Percentiles rank a stretch among this genome's conserved stretches.
phyloP scores from a whole-genome alignment of 1,140 invertebrate species.

The Drosophila micromelanica region DNA sequence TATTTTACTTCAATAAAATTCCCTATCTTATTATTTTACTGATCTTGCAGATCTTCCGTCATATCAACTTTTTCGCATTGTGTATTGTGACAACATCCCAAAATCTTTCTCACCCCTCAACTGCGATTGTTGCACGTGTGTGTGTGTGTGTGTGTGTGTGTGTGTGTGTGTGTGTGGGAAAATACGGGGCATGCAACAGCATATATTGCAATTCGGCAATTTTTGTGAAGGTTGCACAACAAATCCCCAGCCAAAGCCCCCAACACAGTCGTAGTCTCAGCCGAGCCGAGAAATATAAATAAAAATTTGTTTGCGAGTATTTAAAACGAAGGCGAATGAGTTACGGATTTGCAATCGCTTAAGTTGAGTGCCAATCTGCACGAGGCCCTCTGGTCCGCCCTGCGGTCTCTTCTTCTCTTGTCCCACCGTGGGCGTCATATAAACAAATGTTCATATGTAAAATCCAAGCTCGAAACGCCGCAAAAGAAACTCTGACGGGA shows the following conservation, averaged over 20 bases:
- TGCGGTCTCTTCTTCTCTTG: background rate
- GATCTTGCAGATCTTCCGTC: background rate
- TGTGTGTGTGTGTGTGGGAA: constrained; percentile 47
- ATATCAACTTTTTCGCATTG: background rate
- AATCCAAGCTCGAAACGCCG: constrained; percentile 60
- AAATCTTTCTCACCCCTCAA: constrained; percentile 9
- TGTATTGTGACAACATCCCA: constrained; percentile 14
- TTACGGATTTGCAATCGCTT: constrained; percentile 83
- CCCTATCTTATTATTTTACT: background rate
- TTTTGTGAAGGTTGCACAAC: constrained; percentile 65
- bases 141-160: constrained; percentile 31
- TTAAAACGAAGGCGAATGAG: constrained; percentile 70
- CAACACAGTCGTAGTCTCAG: background rate
- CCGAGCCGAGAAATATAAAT: constrained; percentile 37
- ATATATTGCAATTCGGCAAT: constrained; percentile 43
- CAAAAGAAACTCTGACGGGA: constrained; percentile 47
- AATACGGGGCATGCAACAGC: constrained; percentile 35
- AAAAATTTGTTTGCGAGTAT: constrained; percentile 54
- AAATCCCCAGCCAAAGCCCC: constrained; percentile 7
- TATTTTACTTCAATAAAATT: background rate
- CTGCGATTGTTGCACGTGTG: background rate
- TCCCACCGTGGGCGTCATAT: constrained; percentile 54
- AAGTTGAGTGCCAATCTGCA: constrained; percentile 75
- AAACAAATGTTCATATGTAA: constrained; percentile 82
- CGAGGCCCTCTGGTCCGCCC: constrained; percentile 27